Base-by-base conservation (phyloP, 2,888 invertebrate species). In the Cybosia mesomella region DNA sequence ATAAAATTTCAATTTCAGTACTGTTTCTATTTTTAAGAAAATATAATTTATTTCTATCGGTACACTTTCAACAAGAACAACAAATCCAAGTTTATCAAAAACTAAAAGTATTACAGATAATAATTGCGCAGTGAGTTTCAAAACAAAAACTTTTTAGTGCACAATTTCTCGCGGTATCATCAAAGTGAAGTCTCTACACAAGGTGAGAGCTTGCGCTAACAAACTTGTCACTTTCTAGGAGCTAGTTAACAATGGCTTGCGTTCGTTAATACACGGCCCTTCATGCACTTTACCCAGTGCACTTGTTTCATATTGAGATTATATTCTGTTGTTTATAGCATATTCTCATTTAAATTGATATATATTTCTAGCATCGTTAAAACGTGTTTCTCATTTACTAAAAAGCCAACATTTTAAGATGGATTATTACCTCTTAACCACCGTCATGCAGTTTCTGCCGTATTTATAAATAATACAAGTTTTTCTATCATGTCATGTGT, bases 151-250 rank as follows among this genome's bases (percentile, higher is more conserved):
- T 68, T 43, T 54, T 58, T n/a, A 65, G 7, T 58, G 53, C 34
- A 55, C 57, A 68, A 55, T 58, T 63, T 43, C 36, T 43, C 49
- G 28, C 22, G 32, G 64, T 53, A 28, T 67, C 71, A 55, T 76
- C 81, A 74, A 74, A 76, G 79, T 68, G 72, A 73, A 76, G 73
- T 76, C 70, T 64, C 60, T 66, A 67, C 74, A 64, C 74, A 63
- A 67, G 76, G 77, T 77, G 76, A 81, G 83, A 80, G 79, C 75
- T 74, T 73, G 81, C 84, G 82, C 86, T 86, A 86, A 86, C 86
- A 83, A 86, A 86, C 85, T 86, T 86, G 87, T 82, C 85, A 85
- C 87, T 86, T 77, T 75, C 75, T 75, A 62, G 65, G 67, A 75
- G 80, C 80, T 81, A 85, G 80, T 83, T 78, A 79, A 83, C 86